Evolutionary conservation across 2,113 vertebrate species (phyloP).

Genomic region (Oncorhynchus kisutch): DNA sequence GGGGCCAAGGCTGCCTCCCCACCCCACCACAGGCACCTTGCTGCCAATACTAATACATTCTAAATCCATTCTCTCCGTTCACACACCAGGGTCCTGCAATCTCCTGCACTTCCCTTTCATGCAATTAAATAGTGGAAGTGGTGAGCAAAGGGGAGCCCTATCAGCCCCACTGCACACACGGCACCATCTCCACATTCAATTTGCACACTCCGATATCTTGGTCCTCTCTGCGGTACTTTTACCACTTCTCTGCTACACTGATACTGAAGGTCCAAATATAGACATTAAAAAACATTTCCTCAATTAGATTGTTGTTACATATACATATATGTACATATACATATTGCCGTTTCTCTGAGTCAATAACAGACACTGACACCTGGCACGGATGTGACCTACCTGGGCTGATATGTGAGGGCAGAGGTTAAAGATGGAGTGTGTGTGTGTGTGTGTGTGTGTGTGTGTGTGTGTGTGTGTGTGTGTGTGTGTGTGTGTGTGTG

Average conservation of each 20-base stretch:
- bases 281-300: slow-evolving; percentile 64
- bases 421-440: background rate
- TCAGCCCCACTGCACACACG: slow-evolving; percentile 67
- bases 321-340: background rate
- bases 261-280: slow-evolving; percentile 56
- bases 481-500: background rate
- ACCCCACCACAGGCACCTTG: slow-evolving; percentile 70
- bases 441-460: slow-evolving; percentile 1
- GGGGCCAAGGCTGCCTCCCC: slow-evolving; percentile 63
- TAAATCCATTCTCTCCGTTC: slow-evolving; percentile 78
- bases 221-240: slow-evolving; percentile 67
- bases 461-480: background rate
- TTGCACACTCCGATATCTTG: slow-evolving; percentile 75
- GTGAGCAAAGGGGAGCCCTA: slow-evolving; percentile 72
- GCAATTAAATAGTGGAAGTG: slow-evolving; percentile 78
- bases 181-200: slow-evolving; percentile 72
- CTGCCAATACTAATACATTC: slow-evolving; percentile 78
- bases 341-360: slow-evolving; percentile 26
- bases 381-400: slow-evolving; percentile 42
- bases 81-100: slow-evolving; percentile 71
- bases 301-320: slow-evolving; percentile 52
- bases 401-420: slow-evolving; percentile 36
- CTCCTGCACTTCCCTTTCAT: slow-evolving; percentile 76
- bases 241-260: slow-evolving; percentile 54
- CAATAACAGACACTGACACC: slow-evolving; percentile 56